phyloP scores from a whole-genome alignment of 92 coral and sea anemone species.

The Porites evermanni region DNA sequence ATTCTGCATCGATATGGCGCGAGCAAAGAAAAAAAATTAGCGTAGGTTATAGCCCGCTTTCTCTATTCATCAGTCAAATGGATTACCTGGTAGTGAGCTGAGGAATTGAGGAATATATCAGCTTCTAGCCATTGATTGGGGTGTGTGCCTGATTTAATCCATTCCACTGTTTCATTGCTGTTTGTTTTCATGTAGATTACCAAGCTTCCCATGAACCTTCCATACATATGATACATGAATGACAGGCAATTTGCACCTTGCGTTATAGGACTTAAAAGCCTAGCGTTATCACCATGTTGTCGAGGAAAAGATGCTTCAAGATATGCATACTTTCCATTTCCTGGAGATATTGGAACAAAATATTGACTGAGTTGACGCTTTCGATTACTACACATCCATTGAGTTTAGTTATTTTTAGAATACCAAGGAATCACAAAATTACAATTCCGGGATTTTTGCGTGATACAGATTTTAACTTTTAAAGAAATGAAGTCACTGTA shows the following conservation, averaged over 20 bases:
- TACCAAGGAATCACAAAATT: no score
- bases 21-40: no score
- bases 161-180: constrained; percentile 29
- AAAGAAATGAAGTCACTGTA: no score
- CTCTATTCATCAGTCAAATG: not conserved
- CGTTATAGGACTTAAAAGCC: constrained; percentile 30
- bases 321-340: constrained; percentile 35
- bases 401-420: no score
- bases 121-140: constrained; percentile 43
- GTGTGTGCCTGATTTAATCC: constrained; percentile 40
- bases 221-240: constrained; percentile 46
- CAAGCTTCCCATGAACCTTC: constrained; percentile 36
- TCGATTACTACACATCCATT: no score
- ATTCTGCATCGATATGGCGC: no score
- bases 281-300: constrained; percentile 34
- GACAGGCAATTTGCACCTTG: constrained; percentile 30
- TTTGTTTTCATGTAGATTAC: constrained; percentile 39
- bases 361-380: no score
- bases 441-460: no score
- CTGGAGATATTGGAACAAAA: not conserved
- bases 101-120: constrained; percentile 6
- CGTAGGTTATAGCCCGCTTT: no score
- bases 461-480: no score
- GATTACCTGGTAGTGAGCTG: constrained; percentile 35
- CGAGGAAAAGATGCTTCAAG: constrained; percentile 25